These are phyloP conservation scores for Podarcis muralis DNA, from an alignment of 2,113 vertebrate genomes.

Conservation along the genomic window DNA sequence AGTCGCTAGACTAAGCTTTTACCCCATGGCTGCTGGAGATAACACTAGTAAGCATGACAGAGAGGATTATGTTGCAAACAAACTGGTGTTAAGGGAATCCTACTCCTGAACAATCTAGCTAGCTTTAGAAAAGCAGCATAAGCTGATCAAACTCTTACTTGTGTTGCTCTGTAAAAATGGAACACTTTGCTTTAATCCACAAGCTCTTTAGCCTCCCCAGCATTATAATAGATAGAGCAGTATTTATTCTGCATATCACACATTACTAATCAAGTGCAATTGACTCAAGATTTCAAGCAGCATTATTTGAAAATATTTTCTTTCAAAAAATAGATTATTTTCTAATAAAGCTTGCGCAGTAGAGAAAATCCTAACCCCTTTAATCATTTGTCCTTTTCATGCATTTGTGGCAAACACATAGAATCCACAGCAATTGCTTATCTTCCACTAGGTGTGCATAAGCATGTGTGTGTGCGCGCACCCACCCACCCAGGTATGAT, in stretches of 20 bases:
- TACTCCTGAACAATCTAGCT: neutral
- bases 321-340: neutral
- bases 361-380: neutral
- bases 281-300: neutral
- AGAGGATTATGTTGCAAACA: constrained; percentile 21
- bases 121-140: neutral
- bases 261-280: neutral
- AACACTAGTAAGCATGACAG: neutral
- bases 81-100: neutral
- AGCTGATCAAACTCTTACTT: constrained; percentile 10
- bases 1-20: neutral
- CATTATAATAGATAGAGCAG: neutral
- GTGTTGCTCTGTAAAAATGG: neutral
- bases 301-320: neutral
- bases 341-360: neutral
- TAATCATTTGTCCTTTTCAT: neutral
- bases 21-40: neutral
- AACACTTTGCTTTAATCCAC: neutral
- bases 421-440: neutral
- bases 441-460: neutral
- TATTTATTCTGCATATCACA: constrained; percentile 6
- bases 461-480: no score
- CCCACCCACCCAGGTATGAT: no score
- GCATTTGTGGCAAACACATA: neutral
- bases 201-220: neutral